A percentile compares a stretch with the other conserved stretches of the same genome.
These are phyloP conservation scores for Halictus rubicundus DNA, from an alignment of 1,140 invertebrate species.

Conservation along the genomic window DNA sequence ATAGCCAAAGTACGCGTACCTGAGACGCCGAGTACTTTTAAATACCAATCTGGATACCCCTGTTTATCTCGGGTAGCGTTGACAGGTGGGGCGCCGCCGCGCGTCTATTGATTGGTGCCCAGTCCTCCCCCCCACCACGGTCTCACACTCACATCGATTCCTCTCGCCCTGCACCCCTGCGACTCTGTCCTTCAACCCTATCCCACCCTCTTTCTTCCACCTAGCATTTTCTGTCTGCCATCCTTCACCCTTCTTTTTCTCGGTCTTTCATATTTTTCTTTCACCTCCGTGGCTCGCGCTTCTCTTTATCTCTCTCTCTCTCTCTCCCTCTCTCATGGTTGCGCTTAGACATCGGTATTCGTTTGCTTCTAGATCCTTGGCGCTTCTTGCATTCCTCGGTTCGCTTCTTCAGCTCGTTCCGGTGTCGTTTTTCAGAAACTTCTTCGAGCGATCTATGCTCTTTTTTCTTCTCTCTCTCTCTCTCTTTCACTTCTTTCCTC, in stretches of 20 bases:
- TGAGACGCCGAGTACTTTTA: slow-evolving; percentile 34
- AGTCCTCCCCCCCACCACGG: slow-evolving; percentile 56
- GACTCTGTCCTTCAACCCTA: slow-evolving; percentile 11
- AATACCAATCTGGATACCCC: slow-evolving; percentile 53
- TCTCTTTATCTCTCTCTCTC: neutral
- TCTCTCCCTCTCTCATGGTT: neutral
- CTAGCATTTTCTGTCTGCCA: slow-evolving; percentile 9
- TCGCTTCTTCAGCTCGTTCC: slow-evolving; percentile 1
- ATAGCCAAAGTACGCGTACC: neutral
- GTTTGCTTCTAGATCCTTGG: slow-evolving; percentile 2
- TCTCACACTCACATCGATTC: slow-evolving; percentile 64
- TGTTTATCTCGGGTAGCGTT: slow-evolving; percentile 66
- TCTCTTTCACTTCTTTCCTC: neutral
- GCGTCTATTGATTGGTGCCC: slow-evolving; percentile 70
- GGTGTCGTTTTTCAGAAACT: neutral
- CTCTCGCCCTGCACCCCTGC: slow-evolving; percentile 25
- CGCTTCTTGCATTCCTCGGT: neutral
- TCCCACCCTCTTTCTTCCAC: slow-evolving; percentile 7
- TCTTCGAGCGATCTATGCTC: slow-evolving; percentile 5
- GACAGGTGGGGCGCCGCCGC: slow-evolving; percentile 70
- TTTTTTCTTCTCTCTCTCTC: slow-evolving; percentile 16
- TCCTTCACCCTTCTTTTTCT: slow-evolving; percentile 18
- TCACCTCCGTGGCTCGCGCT: neutral
- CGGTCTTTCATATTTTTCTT: slow-evolving; percentile 24
- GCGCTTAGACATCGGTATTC: slow-evolving; percentile 30